These are phyloP conservation scores for Flexamia atlantica DNA, from an alignment of 2,888 invertebrate species.

Conservation along the genomic window DNA sequence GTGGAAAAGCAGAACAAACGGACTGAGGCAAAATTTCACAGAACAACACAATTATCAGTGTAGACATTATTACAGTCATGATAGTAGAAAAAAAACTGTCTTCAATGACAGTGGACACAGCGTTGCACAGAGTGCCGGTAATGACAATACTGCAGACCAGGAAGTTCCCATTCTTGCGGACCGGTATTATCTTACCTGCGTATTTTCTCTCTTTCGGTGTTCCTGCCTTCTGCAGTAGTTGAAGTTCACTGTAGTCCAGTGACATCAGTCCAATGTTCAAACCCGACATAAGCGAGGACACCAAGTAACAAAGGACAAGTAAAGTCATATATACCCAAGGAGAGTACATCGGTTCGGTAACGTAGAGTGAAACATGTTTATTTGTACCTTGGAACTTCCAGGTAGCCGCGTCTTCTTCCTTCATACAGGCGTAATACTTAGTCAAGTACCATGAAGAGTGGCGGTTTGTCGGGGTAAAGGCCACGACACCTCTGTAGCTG, in stretches of 20 bases:
- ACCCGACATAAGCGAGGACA: constrained; percentile 53
- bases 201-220: constrained; percentile 66
- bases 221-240: constrained; percentile 62
- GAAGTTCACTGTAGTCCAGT: constrained; percentile 33
- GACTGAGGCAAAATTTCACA: constrained; percentile 67
- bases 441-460: background rate
- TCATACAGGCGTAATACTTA: background rate
- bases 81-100: constrained; percentile 64
- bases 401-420: background rate
- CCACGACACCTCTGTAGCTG: background rate
- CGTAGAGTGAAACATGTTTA: background rate
- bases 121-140: constrained; percentile 66
- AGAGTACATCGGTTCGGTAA: background rate
- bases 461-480: background rate
- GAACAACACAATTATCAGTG: constrained; percentile 66
- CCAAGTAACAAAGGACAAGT: background rate
- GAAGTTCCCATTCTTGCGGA: constrained; percentile 66
- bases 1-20: constrained; percentile 63
- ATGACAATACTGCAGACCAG: constrained; percentile 66
- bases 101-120: constrained; percentile 64
- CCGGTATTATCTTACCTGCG: constrained; percentile 65
- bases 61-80: constrained; percentile 64
- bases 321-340: background rate
- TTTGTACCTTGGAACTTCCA: background rate
- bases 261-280: constrained; percentile 59